Conservation (phyloP, 2,113 vertebrate genomes). For the Actenoides hombroni region DNA sequence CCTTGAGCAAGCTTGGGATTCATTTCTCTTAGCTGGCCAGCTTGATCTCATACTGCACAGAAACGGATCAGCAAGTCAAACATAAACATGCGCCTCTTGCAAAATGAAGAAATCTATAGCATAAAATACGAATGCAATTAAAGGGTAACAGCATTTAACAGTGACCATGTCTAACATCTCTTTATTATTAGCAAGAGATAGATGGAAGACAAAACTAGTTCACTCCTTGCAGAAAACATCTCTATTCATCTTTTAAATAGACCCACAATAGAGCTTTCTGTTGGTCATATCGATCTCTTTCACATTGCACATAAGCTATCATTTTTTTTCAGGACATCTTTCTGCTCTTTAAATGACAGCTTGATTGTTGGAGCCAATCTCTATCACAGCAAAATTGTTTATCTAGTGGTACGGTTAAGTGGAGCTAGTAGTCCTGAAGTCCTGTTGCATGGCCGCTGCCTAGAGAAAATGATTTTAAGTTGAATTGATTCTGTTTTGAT, state of each 20-base stretch:
- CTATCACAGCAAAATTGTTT: neutral
- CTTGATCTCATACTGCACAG: neutral
- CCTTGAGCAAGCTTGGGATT: neutral
- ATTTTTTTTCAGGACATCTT: neutral
- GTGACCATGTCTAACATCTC: neutral
- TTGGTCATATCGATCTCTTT: neutral
- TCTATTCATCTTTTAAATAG: neutral
- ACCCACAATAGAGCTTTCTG: neutral
- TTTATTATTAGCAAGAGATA: neutral
- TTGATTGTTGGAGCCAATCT: slow-evolving; percentile 15
- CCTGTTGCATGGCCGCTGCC: neutral
- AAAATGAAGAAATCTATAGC: neutral
- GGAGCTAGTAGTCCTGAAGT: neutral
- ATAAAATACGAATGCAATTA: neutral
- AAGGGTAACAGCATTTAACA: neutral
- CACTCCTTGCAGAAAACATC: neutral
- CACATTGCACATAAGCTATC: neutral
- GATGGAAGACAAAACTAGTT: neutral
- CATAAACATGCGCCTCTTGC: rapidly evolving
- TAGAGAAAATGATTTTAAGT: neutral
- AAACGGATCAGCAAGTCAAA: neutral
- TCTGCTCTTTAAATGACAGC: neutral
- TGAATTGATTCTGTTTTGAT: neutral
- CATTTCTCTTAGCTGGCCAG: neutral
- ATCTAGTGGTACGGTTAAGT: neutral